Evolutionary conservation across 2,113 vertebrate genomes (phyloP).

Genomic region (Varanus komodoensis): DNA sequence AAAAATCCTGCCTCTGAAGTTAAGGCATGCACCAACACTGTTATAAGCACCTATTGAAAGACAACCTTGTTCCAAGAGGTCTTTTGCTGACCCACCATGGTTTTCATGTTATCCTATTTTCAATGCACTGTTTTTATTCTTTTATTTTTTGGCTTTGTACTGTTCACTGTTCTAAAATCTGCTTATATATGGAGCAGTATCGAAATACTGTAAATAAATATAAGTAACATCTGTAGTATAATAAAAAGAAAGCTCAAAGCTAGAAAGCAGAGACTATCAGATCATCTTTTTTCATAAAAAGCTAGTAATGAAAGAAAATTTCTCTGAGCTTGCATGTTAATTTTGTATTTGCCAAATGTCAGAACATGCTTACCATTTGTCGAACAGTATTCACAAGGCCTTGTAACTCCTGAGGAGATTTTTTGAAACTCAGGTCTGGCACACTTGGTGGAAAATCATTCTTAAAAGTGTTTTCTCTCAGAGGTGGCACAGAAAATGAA

Average conservation of each 20-base stretch:
- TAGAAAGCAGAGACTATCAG: not conserved
- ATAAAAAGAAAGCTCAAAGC: not conserved
- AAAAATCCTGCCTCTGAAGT: not conserved
- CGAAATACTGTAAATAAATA: too few species aligned
- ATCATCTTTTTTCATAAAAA: not conserved
- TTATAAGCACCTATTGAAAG: too few species aligned
- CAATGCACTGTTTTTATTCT: too few species aligned
- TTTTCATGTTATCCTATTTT: too few species aligned
- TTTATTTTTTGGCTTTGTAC: too few species aligned
- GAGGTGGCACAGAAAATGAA: conserved; percentile 12
- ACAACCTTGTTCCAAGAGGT: too few species aligned
- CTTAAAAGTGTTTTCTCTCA: not conserved
- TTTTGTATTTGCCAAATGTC: not conserved
- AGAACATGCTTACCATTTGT: conserved; percentile 25
- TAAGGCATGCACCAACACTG: not conserved
- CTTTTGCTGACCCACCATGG: too few species aligned
- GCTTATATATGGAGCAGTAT: too few species aligned
- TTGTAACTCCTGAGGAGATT: conserved; percentile 16
- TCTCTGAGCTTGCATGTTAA: not conserved
- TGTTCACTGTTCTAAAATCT: too few species aligned
- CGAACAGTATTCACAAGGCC: conserved; percentile 15
- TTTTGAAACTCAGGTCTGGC: not conserved
- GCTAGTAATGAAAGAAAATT: not conserved
- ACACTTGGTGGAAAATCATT: not conserved
- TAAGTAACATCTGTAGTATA: not conserved